Conservation (phyloP, 1,140 invertebrate genomes). For the Drosophila equinoxialis region DNA sequence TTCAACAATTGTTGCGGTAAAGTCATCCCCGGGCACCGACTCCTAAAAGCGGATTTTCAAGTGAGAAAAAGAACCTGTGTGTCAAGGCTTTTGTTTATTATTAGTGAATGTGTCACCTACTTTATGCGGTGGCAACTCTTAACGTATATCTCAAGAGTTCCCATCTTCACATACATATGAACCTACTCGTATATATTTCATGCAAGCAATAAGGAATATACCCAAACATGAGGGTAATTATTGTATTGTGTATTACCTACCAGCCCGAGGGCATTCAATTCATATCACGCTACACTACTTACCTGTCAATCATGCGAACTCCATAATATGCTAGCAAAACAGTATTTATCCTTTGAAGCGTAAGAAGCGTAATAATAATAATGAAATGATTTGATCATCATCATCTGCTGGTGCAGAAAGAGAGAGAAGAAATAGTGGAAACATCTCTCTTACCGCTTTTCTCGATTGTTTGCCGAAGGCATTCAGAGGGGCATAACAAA, state of each 20-base stretch:
- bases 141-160: neutral
- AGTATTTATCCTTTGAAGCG: conserved; percentile 63
- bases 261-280: conserved; percentile 35
- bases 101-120: conserved; percentile 19
- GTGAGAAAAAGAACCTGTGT: conserved; percentile 14
- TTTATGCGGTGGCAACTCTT: neutral
- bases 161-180: neutral
- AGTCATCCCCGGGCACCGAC: conserved; percentile 18
- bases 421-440: conserved; percentile 9
- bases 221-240: conserved; percentile 19
- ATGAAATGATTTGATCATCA: conserved; percentile 48
- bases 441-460: conserved; percentile 16
- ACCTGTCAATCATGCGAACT: conserved; percentile 71
- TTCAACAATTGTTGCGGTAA: conserved; percentile 11
- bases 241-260: neutral
- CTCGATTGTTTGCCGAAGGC: conserved; percentile 22
- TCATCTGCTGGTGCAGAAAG: conserved; percentile 43
- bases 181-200: neutral
- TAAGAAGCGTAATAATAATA: conserved; percentile 47
- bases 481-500: conserved; percentile 2
- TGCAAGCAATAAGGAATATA: neutral
- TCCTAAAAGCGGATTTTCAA: conserved; percentile 21
- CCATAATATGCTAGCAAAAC: conserved; percentile 52
- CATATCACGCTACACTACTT: conserved; percentile 56
- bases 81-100: neutral